Evolutionary conservation across 2,113 vertebrate species (phyloP).

Genomic region (Podilymbus podiceps): DNA sequence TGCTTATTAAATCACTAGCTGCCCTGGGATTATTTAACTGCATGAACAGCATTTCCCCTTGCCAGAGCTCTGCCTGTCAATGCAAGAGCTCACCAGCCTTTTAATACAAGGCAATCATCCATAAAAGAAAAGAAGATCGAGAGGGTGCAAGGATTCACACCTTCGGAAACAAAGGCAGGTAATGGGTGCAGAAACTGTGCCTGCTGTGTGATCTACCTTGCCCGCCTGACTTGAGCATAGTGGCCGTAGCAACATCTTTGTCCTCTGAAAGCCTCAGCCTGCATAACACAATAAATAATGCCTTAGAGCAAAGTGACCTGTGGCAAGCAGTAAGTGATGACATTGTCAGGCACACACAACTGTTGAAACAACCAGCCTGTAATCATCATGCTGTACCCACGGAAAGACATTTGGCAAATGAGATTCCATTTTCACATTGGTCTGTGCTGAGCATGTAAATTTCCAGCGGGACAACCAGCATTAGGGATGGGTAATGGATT

Average conservation of each 20-base stretch:
- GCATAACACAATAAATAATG: constrained; percentile 66
- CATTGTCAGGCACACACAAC: constrained; percentile 68
- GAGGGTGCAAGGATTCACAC: background rate
- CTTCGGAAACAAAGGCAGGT: background rate
- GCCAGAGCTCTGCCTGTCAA: background rate
- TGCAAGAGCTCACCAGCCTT: background rate
- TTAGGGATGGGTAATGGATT: constrained; percentile 79
- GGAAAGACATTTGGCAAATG: constrained; percentile 78
- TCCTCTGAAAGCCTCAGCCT: constrained; percentile 52
- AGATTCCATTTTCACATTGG: constrained; percentile 76
- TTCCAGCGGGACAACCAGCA: constrained; percentile 71
- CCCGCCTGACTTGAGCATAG: background rate
- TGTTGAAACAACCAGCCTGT: constrained; percentile 72
- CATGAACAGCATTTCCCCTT: background rate
- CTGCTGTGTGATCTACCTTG: background rate
- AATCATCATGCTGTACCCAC: constrained; percentile 64
- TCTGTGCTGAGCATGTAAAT: constrained; percentile 78
- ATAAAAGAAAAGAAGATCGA: background rate
- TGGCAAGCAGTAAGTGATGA: constrained; percentile 75
- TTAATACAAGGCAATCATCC: background rate
- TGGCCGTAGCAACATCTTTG: constrained; percentile 47
- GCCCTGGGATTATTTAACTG: background rate
- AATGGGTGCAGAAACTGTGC: background rate
- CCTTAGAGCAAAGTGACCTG: constrained; percentile 64
- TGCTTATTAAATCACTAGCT: background rate